Percentiles rank a stretch among this genome's conserved stretches.
Conservation (phyloP, 2,888 invertebrate species). For the Ischnura elegans region DNA sequence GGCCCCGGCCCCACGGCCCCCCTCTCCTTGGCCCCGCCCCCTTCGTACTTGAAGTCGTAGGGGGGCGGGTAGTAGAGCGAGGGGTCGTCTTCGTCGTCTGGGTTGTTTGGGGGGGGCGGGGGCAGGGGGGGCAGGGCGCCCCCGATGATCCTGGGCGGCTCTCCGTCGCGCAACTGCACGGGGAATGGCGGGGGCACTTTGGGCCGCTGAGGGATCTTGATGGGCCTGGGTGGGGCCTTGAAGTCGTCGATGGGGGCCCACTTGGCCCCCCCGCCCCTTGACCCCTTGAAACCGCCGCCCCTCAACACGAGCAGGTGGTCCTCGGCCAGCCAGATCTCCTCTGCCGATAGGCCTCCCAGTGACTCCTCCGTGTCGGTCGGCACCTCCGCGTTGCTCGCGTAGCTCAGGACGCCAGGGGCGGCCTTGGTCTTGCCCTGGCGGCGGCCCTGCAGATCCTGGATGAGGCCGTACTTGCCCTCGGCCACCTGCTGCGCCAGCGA, state of each 20-base stretch:
- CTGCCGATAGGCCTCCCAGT: conserved; percentile 89
- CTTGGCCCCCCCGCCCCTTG: conserved; percentile 75
- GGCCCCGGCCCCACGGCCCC: conserved; percentile 92
- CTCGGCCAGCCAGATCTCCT: conserved; percentile 94
- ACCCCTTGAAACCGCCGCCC: conserved; percentile 84
- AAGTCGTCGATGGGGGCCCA: conserved; percentile 94
- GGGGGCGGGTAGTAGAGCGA: conserved; percentile 89
- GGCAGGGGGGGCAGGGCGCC: conserved; percentile 74
- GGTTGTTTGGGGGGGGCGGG: conserved; percentile 77
- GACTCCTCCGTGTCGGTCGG: conserved; percentile 89
- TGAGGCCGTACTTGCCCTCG: conserved; percentile 93
- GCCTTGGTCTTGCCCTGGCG: conserved; percentile 84
- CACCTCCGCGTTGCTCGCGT: conserved; percentile 89
- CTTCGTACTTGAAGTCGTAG: conserved; percentile 33
- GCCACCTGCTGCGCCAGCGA: conserved; percentile 93
- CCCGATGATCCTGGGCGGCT: conserved; percentile 87
- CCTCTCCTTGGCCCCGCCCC: conserved; percentile 80
- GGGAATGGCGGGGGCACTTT: conserved; percentile 94
- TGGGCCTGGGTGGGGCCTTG: conserved; percentile 89
- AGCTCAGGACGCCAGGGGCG: conserved; percentile 91
- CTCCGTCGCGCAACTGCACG: conserved; percentile 91
- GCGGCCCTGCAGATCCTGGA: conserved; percentile 92
- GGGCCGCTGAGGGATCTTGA: conserved; percentile 90
- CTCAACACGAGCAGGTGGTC: conserved; percentile 91
- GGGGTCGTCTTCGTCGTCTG: conserved; percentile 92